These are phyloP conservation scores for Sminthurides aquaticus DNA, from an alignment of 2,888 invertebrate species.

Conservation along the genomic window DNA sequence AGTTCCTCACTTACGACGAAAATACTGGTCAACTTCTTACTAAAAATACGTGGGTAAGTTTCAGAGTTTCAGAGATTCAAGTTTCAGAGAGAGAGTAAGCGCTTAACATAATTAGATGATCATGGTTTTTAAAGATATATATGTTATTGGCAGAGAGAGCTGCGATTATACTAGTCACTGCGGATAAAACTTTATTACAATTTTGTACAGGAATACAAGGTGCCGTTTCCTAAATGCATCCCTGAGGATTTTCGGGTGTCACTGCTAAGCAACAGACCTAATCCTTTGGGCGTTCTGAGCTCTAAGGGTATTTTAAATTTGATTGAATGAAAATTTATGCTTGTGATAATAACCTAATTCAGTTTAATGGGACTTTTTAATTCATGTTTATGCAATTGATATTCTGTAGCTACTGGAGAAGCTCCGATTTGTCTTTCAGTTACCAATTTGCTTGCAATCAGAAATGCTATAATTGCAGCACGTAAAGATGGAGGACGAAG, in stretches of 20 bases:
- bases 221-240: constrained; percentile 37
- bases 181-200: no score
- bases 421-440: constrained; percentile 7
- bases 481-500: constrained; percentile 13
- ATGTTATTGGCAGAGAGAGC: not conserved
- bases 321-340: no score
- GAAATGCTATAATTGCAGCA: constrained; percentile 8
- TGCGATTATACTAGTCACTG: not conserved
- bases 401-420: constrained; percentile 18
- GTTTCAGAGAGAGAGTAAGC: no score
- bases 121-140: not conserved
- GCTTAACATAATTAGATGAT: no score
- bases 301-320: constrained; percentile 60
- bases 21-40: constrained; percentile 62
- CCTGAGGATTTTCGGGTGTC: constrained; percentile 50
- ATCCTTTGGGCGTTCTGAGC: constrained; percentile 61
- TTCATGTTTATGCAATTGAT: no score
- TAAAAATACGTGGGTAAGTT: constrained; percentile 65
- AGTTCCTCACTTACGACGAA: constrained; percentile 47
- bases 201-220: constrained; percentile 39
- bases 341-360: no score
- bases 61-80: not conserved
- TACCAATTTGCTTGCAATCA: constrained; percentile 3
- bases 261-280: constrained; percentile 59
- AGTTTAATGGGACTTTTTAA: no score